Base-by-base conservation (phyloP, 1,140 invertebrate species). In the Mamestra configurata region DNA sequence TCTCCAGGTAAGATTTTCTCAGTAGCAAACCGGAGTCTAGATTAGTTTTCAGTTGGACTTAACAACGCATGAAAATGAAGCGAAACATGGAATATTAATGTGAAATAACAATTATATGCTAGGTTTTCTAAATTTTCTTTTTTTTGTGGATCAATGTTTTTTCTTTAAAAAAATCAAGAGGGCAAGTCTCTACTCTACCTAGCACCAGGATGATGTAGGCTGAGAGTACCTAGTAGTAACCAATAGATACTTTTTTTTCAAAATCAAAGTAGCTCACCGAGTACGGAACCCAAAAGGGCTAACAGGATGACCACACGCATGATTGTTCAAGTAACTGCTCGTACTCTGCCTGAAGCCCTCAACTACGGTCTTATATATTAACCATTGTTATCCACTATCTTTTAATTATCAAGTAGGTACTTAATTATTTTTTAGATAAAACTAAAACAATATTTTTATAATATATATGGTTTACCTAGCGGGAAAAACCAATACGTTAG, bases 271-370 rank as follows among this genome's bases (percentile, higher is more conserved):
- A 40, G 66, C 80, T 82, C 66, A 82, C 79, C 82, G 8, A 79
- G n/a, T 20, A 80, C 79, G 59, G 78, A 24, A 49, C 83, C 83
- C 49, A 84, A 10, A 40, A 84, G 43, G 35, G 80, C 77, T 59
- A 84, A 57, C 11, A 84, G 40, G n/a, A 84, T 80, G 10, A 84
- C 0, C 31, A 20, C 46, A 49, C 80, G 80, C 83, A 84, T 84
- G 46, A 15, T 78, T 27, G 81, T 75, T 22, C 35, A 27, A 57
- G 37, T 53, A 15, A 51, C 51, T 64, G 31, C 13, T 46, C 43
- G 37, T 24, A 49, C 43, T 46, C 31, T 70, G 40, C 27, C 0
- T 1, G 40, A 46, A 11, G 6, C 2, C 18, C 22, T 37, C n/a
- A 49, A 27, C 20, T 15, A 0, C 37, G 11, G 10, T 51, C 49